Conservation (phyloP, 2,113 vertebrate species). For the Chionis minor region DNA sequence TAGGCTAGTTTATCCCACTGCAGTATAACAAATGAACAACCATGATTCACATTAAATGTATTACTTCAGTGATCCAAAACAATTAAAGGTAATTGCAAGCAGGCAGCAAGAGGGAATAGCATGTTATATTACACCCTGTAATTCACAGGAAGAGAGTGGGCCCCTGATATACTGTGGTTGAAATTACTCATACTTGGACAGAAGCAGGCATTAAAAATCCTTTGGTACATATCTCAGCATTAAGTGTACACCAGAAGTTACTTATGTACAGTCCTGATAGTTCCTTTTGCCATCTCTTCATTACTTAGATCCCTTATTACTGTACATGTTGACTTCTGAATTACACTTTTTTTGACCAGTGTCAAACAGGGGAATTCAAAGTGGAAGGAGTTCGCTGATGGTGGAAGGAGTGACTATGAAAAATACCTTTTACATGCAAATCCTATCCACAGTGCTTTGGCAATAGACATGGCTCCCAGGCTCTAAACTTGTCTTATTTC, state of each 20-base stretch:
- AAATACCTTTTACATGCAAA: neutral
- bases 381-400: neutral
- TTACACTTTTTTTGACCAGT: neutral
- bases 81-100: slow-evolving; percentile 5
- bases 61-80: neutral
- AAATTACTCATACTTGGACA: neutral
- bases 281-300: neutral
- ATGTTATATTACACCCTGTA: neutral
- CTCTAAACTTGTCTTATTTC: neutral
- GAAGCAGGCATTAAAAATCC: neutral
- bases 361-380: neutral
- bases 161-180: neutral
- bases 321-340: neutral
- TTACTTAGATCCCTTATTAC: neutral
- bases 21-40: neutral
- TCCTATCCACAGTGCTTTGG: neutral
- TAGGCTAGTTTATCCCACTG: neutral
- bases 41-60: neutral
- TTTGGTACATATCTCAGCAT: neutral
- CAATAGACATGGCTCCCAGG: neutral
- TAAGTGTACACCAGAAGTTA: neutral
- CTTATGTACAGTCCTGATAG: neutral
- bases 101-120: neutral
- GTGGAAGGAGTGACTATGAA: neutral
- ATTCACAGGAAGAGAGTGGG: neutral